A percentile compares a stretch with the other conserved stretches of the same genome.
Conservation (phyloP, 1,140 invertebrate species). For the Drosophila murphyi region DNA sequence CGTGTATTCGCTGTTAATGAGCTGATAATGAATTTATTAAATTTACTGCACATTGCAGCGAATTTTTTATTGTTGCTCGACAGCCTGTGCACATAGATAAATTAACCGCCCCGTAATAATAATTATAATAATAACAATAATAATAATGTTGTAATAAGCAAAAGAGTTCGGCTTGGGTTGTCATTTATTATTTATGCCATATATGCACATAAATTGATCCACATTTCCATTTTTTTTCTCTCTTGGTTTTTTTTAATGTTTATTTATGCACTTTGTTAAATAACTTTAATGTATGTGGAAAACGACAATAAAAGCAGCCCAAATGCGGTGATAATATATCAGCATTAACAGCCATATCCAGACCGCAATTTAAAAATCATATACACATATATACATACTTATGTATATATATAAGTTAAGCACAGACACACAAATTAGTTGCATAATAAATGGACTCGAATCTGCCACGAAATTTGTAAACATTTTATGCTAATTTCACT, state of each 20-base stretch:
- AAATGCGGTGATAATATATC: constrained; percentile 37
- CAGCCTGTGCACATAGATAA: constrained; percentile 40
- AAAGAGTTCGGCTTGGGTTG: constrained; percentile 13
- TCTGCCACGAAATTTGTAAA: constrained; percentile 70
- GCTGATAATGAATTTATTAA: constrained; percentile 83
- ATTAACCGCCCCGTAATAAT: constrained; percentile 43
- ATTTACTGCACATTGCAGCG: constrained; percentile 66
- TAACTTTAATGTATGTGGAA: constrained; percentile 59
- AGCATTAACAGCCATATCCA: constrained; percentile 38
- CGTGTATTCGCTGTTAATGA: constrained; percentile 62
- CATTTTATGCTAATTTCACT: constrained; percentile 82
- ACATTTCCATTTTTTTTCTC: constrained; percentile 37
- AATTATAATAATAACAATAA: constrained; percentile 54
- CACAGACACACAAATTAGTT: constrained; percentile 59
- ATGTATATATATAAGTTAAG: no score
- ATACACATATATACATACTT: constrained; percentile 6
- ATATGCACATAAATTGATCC: constrained; percentile 62
- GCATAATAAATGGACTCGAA: constrained; percentile 59
- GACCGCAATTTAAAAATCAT: constrained; percentile 53
- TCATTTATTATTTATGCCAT: constrained; percentile 75
- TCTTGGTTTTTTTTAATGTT: constrained; percentile 40
- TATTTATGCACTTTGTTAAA: constrained; percentile 78
- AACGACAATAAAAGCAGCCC: constrained; percentile 10
- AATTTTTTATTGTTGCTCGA: constrained; percentile 1
- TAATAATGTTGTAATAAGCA: constrained; percentile 54